Conservation (phyloP, 2,888 invertebrate species). For the Tenthredo mesomela region DNA sequence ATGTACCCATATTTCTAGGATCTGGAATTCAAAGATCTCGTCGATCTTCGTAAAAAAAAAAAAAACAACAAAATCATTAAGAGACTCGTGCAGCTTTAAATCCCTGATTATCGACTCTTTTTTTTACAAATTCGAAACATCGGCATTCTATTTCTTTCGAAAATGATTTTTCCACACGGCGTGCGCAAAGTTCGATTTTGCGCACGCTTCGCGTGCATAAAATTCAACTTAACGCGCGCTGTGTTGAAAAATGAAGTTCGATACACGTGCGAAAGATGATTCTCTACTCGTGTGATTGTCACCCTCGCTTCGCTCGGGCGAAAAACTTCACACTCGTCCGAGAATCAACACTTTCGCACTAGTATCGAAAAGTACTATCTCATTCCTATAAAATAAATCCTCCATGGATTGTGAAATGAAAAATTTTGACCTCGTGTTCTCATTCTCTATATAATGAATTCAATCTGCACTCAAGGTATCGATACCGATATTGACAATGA, state of each 20-base stretch:
- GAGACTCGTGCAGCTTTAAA: neutral
- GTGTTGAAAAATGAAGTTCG: no score
- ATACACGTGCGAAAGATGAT: no score
- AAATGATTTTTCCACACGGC: no score
- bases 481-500: neutral
- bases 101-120: neutral
- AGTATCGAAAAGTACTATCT: no score
- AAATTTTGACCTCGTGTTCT: neutral
- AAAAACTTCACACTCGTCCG: no score
- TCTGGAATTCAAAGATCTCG: neutral
- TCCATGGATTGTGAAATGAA: neutral
- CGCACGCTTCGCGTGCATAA: no score
- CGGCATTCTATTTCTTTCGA: neutral
- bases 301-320: no score
- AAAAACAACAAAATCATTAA: neutral
- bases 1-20: neutral
- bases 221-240: no score
- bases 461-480: neutral
- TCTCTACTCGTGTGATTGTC: no score
- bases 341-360: no score
- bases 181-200: no score
- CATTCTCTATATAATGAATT: no score
- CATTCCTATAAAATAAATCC: neutral
- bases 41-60: neutral
- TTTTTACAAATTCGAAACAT: neutral